A percentile compares a stretch with the other conserved stretches of the same genome.
Evolutionary conservation across 2,888 invertebrate species (phyloP).

Genomic region (Leucoma salicis): DNA sequence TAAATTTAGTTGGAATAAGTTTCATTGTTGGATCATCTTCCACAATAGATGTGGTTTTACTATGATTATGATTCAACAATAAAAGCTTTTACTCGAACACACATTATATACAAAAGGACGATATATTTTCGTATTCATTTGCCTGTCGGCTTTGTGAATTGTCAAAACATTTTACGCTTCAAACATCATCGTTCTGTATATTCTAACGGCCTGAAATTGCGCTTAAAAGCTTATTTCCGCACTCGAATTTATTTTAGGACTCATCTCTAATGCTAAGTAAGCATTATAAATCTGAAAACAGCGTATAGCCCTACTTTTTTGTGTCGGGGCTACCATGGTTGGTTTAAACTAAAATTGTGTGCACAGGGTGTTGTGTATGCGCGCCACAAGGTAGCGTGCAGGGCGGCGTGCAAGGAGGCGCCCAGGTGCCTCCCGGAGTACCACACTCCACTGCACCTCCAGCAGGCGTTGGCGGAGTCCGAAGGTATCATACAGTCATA

Average conservation of each 20-base stretch:
- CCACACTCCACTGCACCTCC: conserved; percentile 78
- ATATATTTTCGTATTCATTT: not conserved
- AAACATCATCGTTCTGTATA: not conserved
- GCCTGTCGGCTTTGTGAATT: conserved; percentile 1
- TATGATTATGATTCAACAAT: too few species aligned
- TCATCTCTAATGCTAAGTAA: not conserved
- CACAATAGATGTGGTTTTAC: too few species aligned
- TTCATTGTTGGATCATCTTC: too few species aligned
- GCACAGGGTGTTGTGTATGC: conserved; percentile 79
- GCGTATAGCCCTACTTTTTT: conserved; percentile 7
- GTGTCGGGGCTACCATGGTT: conserved; percentile 10
- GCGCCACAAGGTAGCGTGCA: conserved; percentile 83
- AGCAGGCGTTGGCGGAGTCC: conserved; percentile 83
- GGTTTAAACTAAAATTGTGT: conserved; percentile 33
- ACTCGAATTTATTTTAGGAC: not conserved
- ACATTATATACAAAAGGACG: not conserved
- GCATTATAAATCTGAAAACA: not conserved
- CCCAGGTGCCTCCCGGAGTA: conserved; percentile 76
- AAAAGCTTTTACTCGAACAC: too few species aligned
- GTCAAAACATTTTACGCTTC: not conserved
- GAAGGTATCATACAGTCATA: conserved; percentile 59
- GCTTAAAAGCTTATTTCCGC: conserved; percentile 3
- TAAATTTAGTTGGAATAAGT: too few species aligned
- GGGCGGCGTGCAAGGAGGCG: conserved; percentile 76
- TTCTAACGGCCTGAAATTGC: not conserved